phyloP scores from a whole-genome alignment of 1,140 invertebrate species.

The Berghia stephanieae region DNA sequence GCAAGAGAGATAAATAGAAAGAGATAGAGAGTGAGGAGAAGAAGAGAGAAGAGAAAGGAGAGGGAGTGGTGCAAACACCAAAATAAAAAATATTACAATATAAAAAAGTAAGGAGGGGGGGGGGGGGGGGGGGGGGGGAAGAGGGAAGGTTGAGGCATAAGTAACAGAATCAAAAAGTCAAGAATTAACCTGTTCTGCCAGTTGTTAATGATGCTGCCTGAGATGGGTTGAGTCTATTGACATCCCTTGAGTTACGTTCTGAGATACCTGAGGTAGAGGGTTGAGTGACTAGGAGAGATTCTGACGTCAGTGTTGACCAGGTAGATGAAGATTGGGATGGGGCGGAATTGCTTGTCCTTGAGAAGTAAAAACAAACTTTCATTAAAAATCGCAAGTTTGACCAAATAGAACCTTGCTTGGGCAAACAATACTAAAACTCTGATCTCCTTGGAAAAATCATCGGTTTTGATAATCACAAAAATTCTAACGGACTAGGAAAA shows the following conservation, averaged over 20 bases:
- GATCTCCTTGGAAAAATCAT: too few species aligned
- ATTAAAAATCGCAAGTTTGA: background rate
- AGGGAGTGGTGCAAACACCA: background rate
- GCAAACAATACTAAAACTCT: too few species aligned
- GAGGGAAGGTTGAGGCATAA: background rate
- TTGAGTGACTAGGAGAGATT: too few species aligned
- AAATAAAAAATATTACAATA: background rate
- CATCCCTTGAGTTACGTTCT: background rate
- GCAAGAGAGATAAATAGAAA: conserved; percentile 9
- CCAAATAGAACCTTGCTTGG: too few species aligned
- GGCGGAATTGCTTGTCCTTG: too few species aligned
- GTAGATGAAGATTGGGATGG: too few species aligned
- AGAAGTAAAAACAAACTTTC: background rate
- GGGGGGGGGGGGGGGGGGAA: background rate
- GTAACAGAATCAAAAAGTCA: background rate
- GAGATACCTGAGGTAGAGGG: too few species aligned
- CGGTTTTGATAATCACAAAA: too few species aligned
- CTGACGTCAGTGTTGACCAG: too few species aligned
- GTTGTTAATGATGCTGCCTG: background rate
- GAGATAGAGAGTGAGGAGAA: background rate
- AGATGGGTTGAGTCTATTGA: background rate
- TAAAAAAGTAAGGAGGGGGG: background rate
- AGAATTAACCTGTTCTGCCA: background rate
- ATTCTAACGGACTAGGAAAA: too few species aligned
- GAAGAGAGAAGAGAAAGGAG: background rate